Evolutionary conservation across 2,797 vertebrate genomes (phyloP), one percentile per base, ranked within the genome.

Genomic region (Sebastes steindachneri): DNA sequence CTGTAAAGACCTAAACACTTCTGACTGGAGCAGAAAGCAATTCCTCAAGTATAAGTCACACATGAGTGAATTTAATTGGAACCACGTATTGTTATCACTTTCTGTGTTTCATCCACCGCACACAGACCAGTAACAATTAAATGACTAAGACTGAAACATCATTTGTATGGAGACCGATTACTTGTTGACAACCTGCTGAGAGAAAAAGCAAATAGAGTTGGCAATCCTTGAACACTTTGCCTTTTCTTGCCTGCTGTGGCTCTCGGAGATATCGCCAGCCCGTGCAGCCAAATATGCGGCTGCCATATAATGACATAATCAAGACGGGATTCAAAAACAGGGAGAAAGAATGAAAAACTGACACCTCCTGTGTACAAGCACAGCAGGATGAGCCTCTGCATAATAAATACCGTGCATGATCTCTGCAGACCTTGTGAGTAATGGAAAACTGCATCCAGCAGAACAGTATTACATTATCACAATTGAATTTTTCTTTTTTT

Each of bases 51-150:
- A 91, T 94, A 95, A 95, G 94, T 94, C 92, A 94, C 94, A 94
- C 94, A 94, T 94, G 93, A 94, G 87, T 89, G 91, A 83, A 86
- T 95, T 93, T 95, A 95, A 96, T 96, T 95, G 95, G 91, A 94
- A 93, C 69, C 60, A 81, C 76, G 79, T 88, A 93, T 88, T 89
- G 94, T 96, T 95, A 95, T 95, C 94, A 92, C 85, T 93, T 91
- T 87, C 82, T 87, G 87, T 94, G 92, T 94, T 94, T 93, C 93
- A 91, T 92, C 85, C 90, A 85, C 84, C 84, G 90, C 90, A 92
- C 90, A 93, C 84, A 68, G 83, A 89, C 89, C 89, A 60, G 91
- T 87, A 88, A 93, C 93, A 94, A 95, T 96, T 95, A 95, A 95
- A 94, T 88, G 90, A 88, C 88, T 88, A 88, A 89, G 83, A 94